Percentiles rank a stretch among this genome's conserved stretches.
phyloP scores from a whole-genome alignment of 1,140 invertebrate species.

The Aphaenogaster ashmeadi region DNA sequence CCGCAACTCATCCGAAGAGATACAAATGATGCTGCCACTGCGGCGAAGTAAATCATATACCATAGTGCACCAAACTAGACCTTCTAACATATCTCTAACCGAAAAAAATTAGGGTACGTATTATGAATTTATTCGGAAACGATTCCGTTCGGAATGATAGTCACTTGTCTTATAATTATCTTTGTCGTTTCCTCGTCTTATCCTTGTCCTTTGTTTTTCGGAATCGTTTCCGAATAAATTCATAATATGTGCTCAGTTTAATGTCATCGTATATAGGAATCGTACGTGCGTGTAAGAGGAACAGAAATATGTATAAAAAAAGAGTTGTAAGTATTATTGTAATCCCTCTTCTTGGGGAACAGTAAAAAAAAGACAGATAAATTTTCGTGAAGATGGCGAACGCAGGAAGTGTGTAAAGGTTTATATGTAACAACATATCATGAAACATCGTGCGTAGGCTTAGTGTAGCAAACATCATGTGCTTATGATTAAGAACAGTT shows the following conservation, averaged over 20 bases:
- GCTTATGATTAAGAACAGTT: constrained; percentile 50
- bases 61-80: not conserved
- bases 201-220: no score
- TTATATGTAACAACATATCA: constrained; percentile 58
- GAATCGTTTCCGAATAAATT: no score
- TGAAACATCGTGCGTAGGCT: constrained; percentile 42
- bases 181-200: no score
- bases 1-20: not conserved
- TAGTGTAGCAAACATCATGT: constrained; percentile 42
- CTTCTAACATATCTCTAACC: constrained; percentile 1
- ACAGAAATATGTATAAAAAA: constrained; percentile 40
- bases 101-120: not conserved
- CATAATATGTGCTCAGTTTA: constrained; percentile 1
- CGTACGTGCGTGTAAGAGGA: not conserved
- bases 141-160: no score
- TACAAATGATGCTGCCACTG: constrained; percentile 7
- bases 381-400: not conserved
- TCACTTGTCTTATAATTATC: no score
- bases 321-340: constrained; percentile 41
- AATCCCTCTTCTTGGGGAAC: constrained; percentile 24
- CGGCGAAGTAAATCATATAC: not conserved
- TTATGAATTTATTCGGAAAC: no score
- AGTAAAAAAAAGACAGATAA: not conserved
- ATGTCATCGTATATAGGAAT: constrained; percentile 40
- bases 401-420: not conserved